Evolutionary conservation across 1,140 invertebrate genomes (phyloP).

Genomic region (Leptinotarsa lineolata): DNA sequence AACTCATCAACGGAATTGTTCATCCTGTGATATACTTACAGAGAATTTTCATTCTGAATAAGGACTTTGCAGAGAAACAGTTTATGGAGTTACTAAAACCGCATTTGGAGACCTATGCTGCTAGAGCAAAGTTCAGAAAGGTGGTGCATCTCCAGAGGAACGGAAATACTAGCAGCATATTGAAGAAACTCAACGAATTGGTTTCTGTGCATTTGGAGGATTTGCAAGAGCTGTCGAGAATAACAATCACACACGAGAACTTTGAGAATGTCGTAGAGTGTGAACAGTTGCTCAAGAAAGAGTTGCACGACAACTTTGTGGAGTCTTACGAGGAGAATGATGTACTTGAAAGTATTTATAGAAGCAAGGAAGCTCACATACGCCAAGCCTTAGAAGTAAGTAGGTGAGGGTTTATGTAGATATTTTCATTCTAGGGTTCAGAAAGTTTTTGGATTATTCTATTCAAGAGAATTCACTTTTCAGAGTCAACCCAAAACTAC

Average conservation of each 20-base stretch:
- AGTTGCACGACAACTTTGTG: conserved; percentile 1
- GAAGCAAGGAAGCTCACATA: conserved; percentile 15
- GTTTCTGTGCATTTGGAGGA: conserved; percentile 7
- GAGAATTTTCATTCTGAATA: conserved; percentile 36
- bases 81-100: conserved; percentile 32
- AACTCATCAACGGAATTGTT: conserved; percentile 19
- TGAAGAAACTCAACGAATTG: conserved; percentile 11
- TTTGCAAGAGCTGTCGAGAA: background rate
- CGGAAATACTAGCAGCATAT: conserved; percentile 25
- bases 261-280: conserved; percentile 26
- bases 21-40: conserved; percentile 39
- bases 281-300: conserved; percentile 9
- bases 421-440: no score
- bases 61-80: conserved; percentile 25
- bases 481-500: background rate
- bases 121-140: conserved; percentile 25
- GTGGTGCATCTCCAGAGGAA: conserved; percentile 28
- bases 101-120: conserved; percentile 25
- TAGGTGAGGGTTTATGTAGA: conserved; percentile 13
- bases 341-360: conserved; percentile 10
- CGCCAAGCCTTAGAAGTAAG: conserved; percentile 34
- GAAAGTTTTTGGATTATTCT: background rate
- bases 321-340: conserved; percentile 16
- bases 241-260: conserved; percentile 2
- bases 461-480: background rate